Base-by-base conservation (phyloP, 2,888 invertebrate species). In the Harmothoe impar region DNA sequence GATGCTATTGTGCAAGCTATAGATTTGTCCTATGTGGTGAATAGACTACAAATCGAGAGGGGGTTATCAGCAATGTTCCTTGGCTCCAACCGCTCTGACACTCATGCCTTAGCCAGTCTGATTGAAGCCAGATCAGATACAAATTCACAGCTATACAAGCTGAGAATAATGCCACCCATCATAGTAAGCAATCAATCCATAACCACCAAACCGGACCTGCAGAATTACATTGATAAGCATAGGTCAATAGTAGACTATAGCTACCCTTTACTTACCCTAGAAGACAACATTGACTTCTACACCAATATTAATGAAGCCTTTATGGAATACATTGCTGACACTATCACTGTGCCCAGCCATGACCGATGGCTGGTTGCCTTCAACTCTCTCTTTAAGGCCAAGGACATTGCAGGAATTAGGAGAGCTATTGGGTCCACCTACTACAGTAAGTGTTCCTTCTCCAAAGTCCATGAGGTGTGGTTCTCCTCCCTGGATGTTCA, bases 361-460 rank as follows among this genome's bases (percentile, higher is more conserved):
- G 89, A 89, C 35, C 85, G 72, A 31, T 86, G 72, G 51, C 33
- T 91, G 23, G 62, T 91, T n/a, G 88, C 91, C 35, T 91, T 89
- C 86, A 81, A 78, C 43, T 51, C 89, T 23, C 52, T 91, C 31
- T 52, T 91, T 23, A 0, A 35, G 12, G 91, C 84, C 35, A 25
- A 62, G 0, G 91, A 91, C 56, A 86, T 86, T 17, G 17, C 62
- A 17, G 91, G 91, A 17, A 54, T 91, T 3, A 51, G 89, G 25
- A 31, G 91, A 68, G 91, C 91, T 25, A 35, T 89, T 68, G 91
- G 91, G 0, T 25, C 91, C 12, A 81, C 91, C 23, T 91, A 56
- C 52, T 91, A 52, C 54, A 52, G 52, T 3, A n/a, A 25, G 20
- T 91, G 91, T 33, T 23, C 33, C n/a, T 86, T 91, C 81, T 23